Percentiles rank a stretch among this genome's conserved stretches.
Conservation (phyloP, 2,113 vertebrate species). For the Halichoerus grypus region DNA sequence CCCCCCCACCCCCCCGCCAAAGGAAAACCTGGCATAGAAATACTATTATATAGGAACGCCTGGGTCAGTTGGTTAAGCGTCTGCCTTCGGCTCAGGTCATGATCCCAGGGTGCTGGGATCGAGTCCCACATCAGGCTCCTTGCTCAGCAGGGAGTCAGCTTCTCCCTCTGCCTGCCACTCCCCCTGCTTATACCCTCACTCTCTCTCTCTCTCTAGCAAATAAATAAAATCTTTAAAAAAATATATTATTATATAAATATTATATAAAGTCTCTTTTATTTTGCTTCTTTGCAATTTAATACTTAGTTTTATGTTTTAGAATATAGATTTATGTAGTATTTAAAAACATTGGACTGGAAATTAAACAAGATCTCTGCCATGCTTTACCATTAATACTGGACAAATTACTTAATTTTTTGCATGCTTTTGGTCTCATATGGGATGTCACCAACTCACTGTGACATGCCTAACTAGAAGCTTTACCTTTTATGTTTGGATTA, state of each 20-base stretch:
- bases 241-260: neutral
- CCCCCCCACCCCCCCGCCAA: neutral
- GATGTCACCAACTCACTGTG: neutral
- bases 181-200: too few relatives aligned
- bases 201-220: too few relatives aligned
- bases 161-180: too few relatives aligned
- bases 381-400: neutral
- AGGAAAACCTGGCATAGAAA: slow-evolving; percentile 25
- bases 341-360: slow-evolving; percentile 40
- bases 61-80: too few relatives aligned
- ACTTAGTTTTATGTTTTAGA: slow-evolving; percentile 3
- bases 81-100: too few relatives aligned
- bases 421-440: neutral
- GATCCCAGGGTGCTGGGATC: too few relatives aligned
- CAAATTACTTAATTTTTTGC: slow-evolving; percentile 8
- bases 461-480: slow-evolving; percentile 21
- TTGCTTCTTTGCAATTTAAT: slow-evolving; percentile 18
- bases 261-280: slow-evolving; percentile 4
- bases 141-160: too few relatives aligned
- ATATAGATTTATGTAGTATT: slow-evolving; percentile 46
- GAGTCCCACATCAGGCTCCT: too few relatives aligned
- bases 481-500: slow-evolving; percentile 4
- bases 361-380: slow-evolving; percentile 29
- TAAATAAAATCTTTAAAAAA: too few relatives aligned
- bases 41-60: neutral